Conservation (phyloP, 2,888 invertebrate species). For the Melanchra persicariae region DNA sequence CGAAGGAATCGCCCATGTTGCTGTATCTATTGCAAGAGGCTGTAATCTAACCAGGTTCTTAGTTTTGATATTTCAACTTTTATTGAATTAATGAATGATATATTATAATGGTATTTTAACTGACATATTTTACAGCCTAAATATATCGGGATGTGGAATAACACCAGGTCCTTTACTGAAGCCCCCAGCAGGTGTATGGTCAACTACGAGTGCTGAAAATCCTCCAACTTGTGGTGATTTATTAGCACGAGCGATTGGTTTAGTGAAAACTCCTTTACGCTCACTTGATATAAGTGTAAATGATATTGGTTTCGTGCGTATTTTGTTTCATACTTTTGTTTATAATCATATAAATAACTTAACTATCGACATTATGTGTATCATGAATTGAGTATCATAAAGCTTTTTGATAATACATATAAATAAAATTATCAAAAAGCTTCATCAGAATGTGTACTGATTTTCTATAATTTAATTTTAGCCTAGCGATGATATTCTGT, state of each 20-base stretch:
- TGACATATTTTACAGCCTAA: slow-evolving; percentile 74
- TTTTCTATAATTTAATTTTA: slow-evolving; percentile 68
- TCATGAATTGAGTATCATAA: too few relatives aligned
- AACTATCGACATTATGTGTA: too few relatives aligned
- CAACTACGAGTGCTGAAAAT: slow-evolving; percentile 85
- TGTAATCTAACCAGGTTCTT: slow-evolving; percentile 85
- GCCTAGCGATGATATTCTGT: slow-evolving; percentile 83
- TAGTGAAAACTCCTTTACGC: slow-evolving; percentile 87
- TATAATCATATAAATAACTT: too few relatives aligned
- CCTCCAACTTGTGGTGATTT: slow-evolving; percentile 88
- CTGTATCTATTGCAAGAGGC: slow-evolving; percentile 87
- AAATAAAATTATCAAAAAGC: too few relatives aligned
- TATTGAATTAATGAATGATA: too few relatives aligned
- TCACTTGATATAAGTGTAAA: slow-evolving; percentile 88
- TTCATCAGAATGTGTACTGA: too few relatives aligned
- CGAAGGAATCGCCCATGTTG: slow-evolving; percentile 85
- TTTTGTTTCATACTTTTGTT: slow-evolving; percentile 2
- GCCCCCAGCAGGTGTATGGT: slow-evolving; percentile 88
- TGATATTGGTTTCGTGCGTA: slow-evolving; percentile 86
- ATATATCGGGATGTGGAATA: slow-evolving; percentile 88
- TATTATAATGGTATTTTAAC: too few relatives aligned
- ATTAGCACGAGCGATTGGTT: slow-evolving; percentile 87
- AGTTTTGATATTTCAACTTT: too few relatives aligned
- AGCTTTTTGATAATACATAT: too few relatives aligned
- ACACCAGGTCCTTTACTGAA: slow-evolving; percentile 81